Base-by-base conservation (phyloP, 2,888 invertebrate genomes). In the Cheilosia urbana region DNA sequence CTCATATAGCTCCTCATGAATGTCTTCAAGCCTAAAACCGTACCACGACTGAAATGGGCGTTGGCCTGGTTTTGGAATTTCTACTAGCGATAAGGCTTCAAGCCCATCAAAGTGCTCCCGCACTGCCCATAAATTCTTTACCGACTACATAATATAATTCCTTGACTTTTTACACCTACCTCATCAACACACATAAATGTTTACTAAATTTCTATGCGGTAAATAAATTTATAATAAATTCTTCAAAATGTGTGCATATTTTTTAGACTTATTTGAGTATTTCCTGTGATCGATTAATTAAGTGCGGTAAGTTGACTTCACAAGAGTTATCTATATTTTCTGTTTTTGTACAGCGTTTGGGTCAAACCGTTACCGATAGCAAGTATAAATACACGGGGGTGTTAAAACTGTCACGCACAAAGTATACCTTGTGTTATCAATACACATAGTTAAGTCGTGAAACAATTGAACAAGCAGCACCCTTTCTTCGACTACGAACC, bases 401-500 rank as follows among this genome's bases (percentile, higher is more conserved):
- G 42, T 55, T 30, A 30, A 55, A 42, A 13, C 42, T 68, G 68
- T 68, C 68, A 68, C 7, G 37, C 19, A 45, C 30, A 68, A 45
- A 34, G 57, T 57, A 30, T 30, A 27, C 27, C 13, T 13, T 19
- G 2, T 68, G 40, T 69, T 19, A 58, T 57, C 45, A 24, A 57
- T 30, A 4, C 6, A 30, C 2, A 57, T 11, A 19, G 11, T 42
- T 4, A 7, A n/a, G 3, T 1, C 24, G 1, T 11, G 2, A 17
- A 13, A 58, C 57, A 58, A 58, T 17, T 40, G 57, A 24, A 49
- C 27, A 62, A 11, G 2, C 62, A 30, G 30, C 9, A 62, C 69
- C 68, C 62, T 77, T 77, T 62, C 68, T 77, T 69, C 69, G 77
- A 45, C 49, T 53, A 30, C 49, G 17, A 57, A 27, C 13, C 13